Percentiles rank a stretch among this genome's conserved stretches.
phyloP scores from a whole-genome alignment of 2,113 vertebrate genomes.

The Daphoenositta chrysoptera region DNA sequence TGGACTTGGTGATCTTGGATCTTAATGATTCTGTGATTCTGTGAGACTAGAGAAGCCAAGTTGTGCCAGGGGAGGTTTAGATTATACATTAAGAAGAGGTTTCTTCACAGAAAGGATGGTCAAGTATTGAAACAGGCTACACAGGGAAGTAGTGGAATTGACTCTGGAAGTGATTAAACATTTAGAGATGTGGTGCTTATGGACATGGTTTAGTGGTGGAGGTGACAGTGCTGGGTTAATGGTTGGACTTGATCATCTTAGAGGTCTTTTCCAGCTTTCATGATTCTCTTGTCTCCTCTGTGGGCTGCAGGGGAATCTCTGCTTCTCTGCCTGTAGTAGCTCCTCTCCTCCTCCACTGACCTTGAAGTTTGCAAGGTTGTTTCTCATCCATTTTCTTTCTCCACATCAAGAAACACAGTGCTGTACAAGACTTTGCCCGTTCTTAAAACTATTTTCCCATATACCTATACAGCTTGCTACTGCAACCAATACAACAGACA shows the following conservation, averaged over 20 bases:
- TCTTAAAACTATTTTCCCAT: not conserved
- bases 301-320: not conserved
- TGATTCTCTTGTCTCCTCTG: rapidly evolving
- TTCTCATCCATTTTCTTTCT: not conserved
- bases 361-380: not conserved
- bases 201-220: not conserved
- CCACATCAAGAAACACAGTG: too few relatives aligned
- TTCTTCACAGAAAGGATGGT: not conserved
- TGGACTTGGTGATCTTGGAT: not conserved
- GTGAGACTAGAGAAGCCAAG: not conserved
- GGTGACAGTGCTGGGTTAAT: not conserved
- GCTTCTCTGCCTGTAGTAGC: not conserved
- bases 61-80: not conserved
- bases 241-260: not conserved
- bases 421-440: not conserved
- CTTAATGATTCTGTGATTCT: not conserved
- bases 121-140: not conserved
- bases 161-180: not conserved
- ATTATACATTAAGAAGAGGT: not conserved
- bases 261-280: not conserved
- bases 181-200: not conserved
- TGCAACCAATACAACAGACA: not conserved
- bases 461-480: not conserved
- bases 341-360: not conserved
- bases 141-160: not conserved